A percentile compares a stretch with the other conserved stretches of the same genome.
Evolutionary conservation across 2,113 vertebrate species (phyloP).

Genomic region (Pipa parva): DNA sequence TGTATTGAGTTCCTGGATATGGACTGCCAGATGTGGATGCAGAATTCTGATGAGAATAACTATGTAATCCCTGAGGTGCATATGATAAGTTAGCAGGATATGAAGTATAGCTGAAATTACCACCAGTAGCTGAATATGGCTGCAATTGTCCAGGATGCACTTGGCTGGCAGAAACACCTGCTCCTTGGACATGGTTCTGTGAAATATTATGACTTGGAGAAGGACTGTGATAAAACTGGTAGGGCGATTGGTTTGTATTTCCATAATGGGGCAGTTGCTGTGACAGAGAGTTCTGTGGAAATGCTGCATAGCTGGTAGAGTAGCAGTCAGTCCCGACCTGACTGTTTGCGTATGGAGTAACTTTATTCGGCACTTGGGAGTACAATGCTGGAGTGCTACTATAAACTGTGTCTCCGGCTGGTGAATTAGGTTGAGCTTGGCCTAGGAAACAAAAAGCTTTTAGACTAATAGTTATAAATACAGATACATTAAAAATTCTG

Average conservation of each 20-base stretch:
- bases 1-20: constrained; percentile 72
- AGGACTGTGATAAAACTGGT: constrained; percentile 60
- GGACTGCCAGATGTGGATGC: constrained; percentile 54
- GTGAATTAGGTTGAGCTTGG: constrained; percentile 71
- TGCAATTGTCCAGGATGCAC: constrained; percentile 67
- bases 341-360: constrained; percentile 61
- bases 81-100: constrained; percentile 60
- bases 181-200: constrained; percentile 55
- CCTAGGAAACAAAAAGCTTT: constrained; percentile 62
- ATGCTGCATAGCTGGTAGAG: constrained; percentile 66
- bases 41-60: constrained; percentile 61
- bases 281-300: constrained; percentile 57
- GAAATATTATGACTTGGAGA: constrained; percentile 46
- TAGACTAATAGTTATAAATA: too few relatives aligned
- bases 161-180: constrained; percentile 51
- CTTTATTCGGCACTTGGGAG: constrained; percentile 71
- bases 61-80: constrained; percentile 66
- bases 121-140: constrained; percentile 61
- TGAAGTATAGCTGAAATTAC: constrained; percentile 65
- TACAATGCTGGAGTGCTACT: constrained; percentile 62
- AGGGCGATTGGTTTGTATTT: constrained; percentile 54
- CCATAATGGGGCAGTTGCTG: constrained; percentile 50
- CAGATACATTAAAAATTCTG: too few relatives aligned
- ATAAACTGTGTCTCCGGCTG: constrained; percentile 69
- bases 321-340: constrained; percentile 70